A percentile compares a stretch with the other conserved stretches of the same genome.
Conservation (phyloP, 1,140 invertebrate genomes). For the Camponotus vicinus region DNA sequence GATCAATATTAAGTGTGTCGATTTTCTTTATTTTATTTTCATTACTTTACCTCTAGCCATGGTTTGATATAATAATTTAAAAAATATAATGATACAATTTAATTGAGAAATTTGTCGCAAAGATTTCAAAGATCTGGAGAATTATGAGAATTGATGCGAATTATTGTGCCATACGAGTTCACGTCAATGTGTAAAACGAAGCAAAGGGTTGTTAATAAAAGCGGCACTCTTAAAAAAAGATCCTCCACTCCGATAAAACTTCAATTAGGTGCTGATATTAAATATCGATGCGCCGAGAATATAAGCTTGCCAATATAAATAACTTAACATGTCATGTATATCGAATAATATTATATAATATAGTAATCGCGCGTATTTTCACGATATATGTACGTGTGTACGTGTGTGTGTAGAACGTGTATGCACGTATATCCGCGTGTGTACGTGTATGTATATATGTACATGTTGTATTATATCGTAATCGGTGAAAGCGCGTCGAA, state of each 20-base stretch:
- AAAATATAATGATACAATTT: no score
- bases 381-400: neutral
- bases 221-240: neutral
- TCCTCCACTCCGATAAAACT: neutral
- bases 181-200: neutral
- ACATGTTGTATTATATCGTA: slow-evolving; percentile 43
- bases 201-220: neutral
- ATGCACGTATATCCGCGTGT: neutral
- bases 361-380: neutral
- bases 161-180: neutral
- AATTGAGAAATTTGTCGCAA: no score
- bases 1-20: no score
- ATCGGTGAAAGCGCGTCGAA: slow-evolving; percentile 62
- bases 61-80: no score
- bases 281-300: neutral
- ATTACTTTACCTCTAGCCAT: no score
- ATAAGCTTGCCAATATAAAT: neutral
- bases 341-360: slow-evolving; percentile 44
- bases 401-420: neutral
- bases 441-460: neutral
- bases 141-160: neutral
- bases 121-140: neutral
- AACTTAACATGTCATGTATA: neutral
- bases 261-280: neutral
- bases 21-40: no score